Evolutionary conservation across 30 jellyfish, hydroid and myxozoan species (phyloP).

Genomic region (Haliclystus octoradiatus): DNA sequence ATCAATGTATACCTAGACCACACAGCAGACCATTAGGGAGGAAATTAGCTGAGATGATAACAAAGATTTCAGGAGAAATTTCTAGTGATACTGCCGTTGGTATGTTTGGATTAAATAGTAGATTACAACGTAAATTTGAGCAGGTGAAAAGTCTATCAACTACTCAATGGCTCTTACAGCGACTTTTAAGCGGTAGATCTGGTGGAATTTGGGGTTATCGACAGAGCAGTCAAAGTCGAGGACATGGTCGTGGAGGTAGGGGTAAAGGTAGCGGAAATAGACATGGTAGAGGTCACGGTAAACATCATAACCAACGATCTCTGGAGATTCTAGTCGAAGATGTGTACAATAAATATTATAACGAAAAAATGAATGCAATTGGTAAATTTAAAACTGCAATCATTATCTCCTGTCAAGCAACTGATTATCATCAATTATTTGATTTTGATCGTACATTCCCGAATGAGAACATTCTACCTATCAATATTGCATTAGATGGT

Average conservation of each 20-base stretch:
- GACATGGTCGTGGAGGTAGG: no score
- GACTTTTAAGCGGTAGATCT: neutral
- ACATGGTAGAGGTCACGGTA: no score
- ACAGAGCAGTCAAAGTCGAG: no score
- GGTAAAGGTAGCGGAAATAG: no score
- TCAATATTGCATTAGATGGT: neutral
- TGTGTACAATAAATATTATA: neutral
- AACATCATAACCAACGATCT: no score
- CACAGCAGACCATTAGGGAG: neutral
- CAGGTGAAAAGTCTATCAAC: neutral
- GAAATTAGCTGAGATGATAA: neutral
- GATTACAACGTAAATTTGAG: neutral
- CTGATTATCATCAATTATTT: neutral
- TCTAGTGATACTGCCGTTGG: neutral
- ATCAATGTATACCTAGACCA: neutral
- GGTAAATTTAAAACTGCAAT: neutral
- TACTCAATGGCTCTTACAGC: neutral
- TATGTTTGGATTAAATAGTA: neutral
- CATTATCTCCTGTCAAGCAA: neutral
- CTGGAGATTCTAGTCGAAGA: neutral
- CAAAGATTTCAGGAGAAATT: neutral
- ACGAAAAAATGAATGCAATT: neutral
- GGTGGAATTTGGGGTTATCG: neutral
- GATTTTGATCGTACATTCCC: neutral
- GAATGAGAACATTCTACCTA: neutral